These are phyloP conservation scores for Lytechinus variegatus DNA, from an alignment of 35 echinoderm and acorn worm genomes.

Conservation along the genomic window DNA sequence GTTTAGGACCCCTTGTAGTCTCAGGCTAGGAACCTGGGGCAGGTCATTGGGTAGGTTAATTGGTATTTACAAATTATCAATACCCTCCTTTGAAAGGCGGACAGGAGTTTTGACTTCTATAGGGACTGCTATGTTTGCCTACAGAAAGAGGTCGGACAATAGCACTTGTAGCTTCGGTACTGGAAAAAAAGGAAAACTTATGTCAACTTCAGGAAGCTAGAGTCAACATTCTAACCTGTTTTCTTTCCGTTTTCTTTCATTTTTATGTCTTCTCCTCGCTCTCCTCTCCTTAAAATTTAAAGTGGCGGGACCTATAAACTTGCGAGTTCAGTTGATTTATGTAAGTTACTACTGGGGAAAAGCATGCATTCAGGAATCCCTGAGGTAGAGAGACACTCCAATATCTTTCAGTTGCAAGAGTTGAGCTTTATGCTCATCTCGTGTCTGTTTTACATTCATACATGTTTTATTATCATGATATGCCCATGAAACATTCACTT, in stretches of 20 bases:
- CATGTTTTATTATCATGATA: no score
- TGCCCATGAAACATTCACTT: no score
- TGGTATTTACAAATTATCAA: constrained; percentile 56
- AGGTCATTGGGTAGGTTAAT: constrained; percentile 47
- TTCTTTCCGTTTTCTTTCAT: background rate
- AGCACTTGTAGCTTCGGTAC: background rate
- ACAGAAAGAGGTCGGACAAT: background rate
- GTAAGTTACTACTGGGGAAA: background rate
- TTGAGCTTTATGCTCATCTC: no score
- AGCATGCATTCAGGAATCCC: background rate
- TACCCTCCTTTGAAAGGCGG: constrained; percentile 28
- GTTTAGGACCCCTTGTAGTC: constrained; percentile 16
- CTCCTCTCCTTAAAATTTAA: background rate
- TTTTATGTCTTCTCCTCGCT: background rate
- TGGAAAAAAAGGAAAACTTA: background rate
- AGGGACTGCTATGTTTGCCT: constrained; percentile 27
- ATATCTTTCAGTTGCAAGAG: no score
- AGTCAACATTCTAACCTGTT: background rate
- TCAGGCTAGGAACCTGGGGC: constrained; percentile 16
- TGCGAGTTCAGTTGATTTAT: background rate
- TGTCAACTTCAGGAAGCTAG: background rate
- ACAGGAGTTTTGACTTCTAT: constrained; percentile 41
- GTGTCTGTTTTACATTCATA: no score
- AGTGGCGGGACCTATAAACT: background rate
- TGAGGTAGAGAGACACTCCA: background rate